These are phyloP conservation scores for Embidobia sp. DNA, from an alignment of 2,888 invertebrate species.

Conservation along the genomic window DNA sequence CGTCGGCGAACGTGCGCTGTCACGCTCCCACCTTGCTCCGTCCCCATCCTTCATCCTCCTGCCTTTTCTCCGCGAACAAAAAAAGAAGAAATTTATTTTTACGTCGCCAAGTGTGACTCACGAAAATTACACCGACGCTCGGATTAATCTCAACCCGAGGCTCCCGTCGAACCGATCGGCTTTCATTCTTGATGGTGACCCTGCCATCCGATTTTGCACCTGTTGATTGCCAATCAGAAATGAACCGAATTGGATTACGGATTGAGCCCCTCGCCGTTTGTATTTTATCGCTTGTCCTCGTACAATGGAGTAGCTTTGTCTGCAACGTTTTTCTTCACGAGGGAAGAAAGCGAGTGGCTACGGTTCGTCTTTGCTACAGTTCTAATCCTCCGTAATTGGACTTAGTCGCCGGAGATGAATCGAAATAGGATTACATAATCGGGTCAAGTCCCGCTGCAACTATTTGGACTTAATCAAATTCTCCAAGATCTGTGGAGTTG, in stretches of 20 bases:
- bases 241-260: neutral
- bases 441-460: neutral
- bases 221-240: conserved; percentile 31
- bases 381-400: neutral
- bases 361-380: neutral
- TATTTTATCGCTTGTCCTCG: too few relatives aligned
- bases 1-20: too few relatives aligned
- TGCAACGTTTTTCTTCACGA: too few relatives aligned
- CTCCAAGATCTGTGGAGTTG: neutral
- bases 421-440: neutral
- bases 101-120: conserved; percentile 38
- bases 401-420: neutral
- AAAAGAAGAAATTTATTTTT: conserved; percentile 48
- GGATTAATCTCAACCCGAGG: conserved; percentile 37
- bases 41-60: conserved; percentile 9
- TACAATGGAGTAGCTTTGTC: too few relatives aligned
- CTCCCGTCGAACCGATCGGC: too few relatives aligned
- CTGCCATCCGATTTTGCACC: conserved; percentile 26
- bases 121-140: conserved; percentile 42
- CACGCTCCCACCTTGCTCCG: too few relatives aligned
- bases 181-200: too few relatives aligned
- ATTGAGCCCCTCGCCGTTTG: too few relatives aligned
- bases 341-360: neutral
- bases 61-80: conserved; percentile 23
- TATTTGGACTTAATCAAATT: neutral